Conservation (phyloP, 2,113 vertebrate genomes). For the Emydura subglobosa region DNA sequence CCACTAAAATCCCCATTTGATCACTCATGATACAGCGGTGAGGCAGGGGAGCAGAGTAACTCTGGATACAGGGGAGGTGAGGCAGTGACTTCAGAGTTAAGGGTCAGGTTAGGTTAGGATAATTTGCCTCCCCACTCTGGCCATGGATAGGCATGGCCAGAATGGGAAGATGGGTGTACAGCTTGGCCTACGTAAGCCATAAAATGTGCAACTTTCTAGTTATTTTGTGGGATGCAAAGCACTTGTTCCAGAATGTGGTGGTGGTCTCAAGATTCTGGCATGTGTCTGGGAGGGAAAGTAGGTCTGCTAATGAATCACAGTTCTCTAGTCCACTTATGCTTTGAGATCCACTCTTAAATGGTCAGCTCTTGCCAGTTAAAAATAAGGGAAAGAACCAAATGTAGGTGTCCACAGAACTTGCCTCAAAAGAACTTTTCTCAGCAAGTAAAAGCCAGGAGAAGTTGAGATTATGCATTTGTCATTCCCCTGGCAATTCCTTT, state of each 20-base stretch:
- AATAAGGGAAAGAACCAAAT: not conserved
- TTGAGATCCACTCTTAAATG: rapidly evolving
- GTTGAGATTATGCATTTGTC: not conserved
- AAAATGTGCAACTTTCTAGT: not conserved
- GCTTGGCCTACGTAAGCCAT: rapidly evolving
- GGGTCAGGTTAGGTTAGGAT: not conserved
- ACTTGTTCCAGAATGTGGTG: not conserved
- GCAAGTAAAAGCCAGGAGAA: rapidly evolving
- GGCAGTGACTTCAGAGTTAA: not conserved
- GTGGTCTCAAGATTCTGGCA: not conserved
- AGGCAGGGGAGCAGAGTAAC: not conserved
- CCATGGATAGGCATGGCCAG: not conserved
- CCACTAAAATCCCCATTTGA: not conserved
- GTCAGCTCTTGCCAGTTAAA: rapidly evolving
- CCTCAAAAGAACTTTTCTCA: rapidly evolving
- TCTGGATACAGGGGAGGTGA: not conserved
- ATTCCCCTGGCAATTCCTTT: rapidly evolving
- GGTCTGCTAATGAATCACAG: not conserved
- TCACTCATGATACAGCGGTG: not conserved
- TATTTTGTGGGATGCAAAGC: not conserved
- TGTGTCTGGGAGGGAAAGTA: not conserved
- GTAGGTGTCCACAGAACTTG: rapidly evolving
- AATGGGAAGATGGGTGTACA: not conserved
- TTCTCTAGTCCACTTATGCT: not conserved
- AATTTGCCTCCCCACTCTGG: not conserved